Conservation (phyloP, 2,113 vertebrate genomes). For the Paramormyrops kingsleyae region DNA sequence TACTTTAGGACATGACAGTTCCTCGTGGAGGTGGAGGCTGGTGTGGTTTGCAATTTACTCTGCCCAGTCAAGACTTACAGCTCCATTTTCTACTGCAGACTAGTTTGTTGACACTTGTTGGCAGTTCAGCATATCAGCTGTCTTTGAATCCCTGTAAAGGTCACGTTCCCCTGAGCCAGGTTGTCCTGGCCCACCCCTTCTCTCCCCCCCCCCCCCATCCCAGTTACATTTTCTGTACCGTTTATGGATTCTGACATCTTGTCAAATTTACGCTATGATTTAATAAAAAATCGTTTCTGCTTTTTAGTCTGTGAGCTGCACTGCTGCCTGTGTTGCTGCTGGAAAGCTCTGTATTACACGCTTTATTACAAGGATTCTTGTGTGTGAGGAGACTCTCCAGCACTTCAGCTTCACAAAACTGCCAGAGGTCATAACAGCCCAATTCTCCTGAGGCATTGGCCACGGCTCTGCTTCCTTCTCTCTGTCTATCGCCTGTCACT, state of each 20-base stretch:
- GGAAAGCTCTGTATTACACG: not conserved
- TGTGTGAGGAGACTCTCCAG: not conserved
- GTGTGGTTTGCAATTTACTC: not conserved
- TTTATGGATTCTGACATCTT: not conserved
- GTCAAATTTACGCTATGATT: not conserved
- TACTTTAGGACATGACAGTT: not conserved
- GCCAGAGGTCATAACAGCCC: not conserved
- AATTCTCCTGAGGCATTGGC: not conserved
- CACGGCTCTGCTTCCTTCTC: not conserved
- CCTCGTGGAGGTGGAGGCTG: not conserved
- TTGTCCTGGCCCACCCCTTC: not conserved
- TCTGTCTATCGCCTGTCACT: not conserved
- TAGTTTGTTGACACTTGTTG: not conserved
- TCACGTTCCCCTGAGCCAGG: not conserved
- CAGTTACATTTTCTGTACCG: not conserved
- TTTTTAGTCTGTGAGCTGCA: not conserved
- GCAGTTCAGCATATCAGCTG: not conserved
- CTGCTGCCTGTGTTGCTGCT: not conserved
- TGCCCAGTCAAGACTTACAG: conserved; percentile 3
- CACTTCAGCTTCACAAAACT: not conserved
- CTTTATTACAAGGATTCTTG: not conserved
- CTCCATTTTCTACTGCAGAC: not conserved
- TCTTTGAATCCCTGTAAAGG: not conserved
- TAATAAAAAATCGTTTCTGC: not conserved
- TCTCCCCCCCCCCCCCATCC: not conserved